Evolutionary conservation across 2,888 invertebrate species (phyloP).

Genomic region (Venusia cambrica): DNA sequence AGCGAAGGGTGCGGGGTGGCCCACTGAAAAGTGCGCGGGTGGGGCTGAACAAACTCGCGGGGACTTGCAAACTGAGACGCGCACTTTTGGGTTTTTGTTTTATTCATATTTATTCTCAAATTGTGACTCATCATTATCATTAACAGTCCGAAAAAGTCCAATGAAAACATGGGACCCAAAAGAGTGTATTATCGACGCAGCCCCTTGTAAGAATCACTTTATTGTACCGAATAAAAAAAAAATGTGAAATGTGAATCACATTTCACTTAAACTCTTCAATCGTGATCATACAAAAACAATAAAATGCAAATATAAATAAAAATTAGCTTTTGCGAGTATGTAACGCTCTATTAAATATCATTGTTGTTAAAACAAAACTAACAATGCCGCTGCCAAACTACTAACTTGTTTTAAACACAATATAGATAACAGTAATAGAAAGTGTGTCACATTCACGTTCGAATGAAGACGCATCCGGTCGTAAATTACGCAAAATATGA

Average conservation of each 20-base stretch:
- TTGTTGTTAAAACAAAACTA: slow-evolving; percentile 54
- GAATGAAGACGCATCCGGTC: slow-evolving; percentile 73
- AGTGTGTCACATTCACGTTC: slow-evolving; percentile 74
- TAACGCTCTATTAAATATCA: slow-evolving; percentile 38
- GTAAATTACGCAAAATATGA: slow-evolving; percentile 67
- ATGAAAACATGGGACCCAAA: too few species aligned
- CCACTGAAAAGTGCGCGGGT: slow-evolving; percentile 80
- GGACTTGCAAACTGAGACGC: slow-evolving; percentile 56
- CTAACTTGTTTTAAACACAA: slow-evolving; percentile 60
- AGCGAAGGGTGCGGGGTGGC: slow-evolving; percentile 74
- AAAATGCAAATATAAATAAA: too few species aligned
- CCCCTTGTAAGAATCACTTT: too few species aligned
- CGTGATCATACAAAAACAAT: slow-evolving; percentile 11
- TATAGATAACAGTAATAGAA: slow-evolving; percentile 70
- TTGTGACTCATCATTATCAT: too few species aligned
- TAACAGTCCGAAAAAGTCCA: too few species aligned
- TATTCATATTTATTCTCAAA: slow-evolving; percentile 22
- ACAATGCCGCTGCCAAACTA: slow-evolving; percentile 50
- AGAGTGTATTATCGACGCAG: too few species aligned
- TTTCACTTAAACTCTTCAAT: not conserved
- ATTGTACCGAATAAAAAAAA: too few species aligned
- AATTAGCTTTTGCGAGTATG: slow-evolving; percentile 18
- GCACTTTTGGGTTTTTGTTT: slow-evolving; percentile 43
- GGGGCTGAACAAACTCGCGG: slow-evolving; percentile 81
- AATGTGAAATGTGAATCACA: too few species aligned